These are phyloP conservation scores for Caenorhabditis afra DNA, from an alignment of 2,888 invertebrate species.

Conservation along the genomic window DNA sequence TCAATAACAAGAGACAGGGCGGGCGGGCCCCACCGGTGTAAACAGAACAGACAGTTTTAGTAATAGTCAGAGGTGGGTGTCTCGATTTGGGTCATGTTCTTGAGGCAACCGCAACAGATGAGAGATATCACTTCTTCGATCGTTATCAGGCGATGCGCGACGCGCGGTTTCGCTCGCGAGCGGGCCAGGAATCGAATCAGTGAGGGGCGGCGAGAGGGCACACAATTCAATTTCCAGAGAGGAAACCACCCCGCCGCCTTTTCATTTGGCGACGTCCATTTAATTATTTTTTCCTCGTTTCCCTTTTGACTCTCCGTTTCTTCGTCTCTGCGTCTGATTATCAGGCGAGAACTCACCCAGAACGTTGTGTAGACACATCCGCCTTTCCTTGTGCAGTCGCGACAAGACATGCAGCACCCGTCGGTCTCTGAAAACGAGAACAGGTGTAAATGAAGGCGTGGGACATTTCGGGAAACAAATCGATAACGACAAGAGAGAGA, in stretches of 20 bases:
- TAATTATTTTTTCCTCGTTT: conserved; percentile 7
- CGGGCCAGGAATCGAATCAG: conserved; percentile 43
- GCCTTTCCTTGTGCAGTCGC: conserved; percentile 58
- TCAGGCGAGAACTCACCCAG: conserved; percentile 39
- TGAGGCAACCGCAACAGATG: conserved; percentile 10
- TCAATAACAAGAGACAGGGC: conserved; percentile 29
- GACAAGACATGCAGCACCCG: conserved; percentile 47
- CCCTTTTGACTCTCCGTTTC: conserved; percentile 7
- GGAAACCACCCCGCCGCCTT: conserved; percentile 38
- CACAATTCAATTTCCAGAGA: conserved; percentile 41
- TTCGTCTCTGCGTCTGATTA: no score
- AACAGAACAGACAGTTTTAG: conserved; percentile 47
- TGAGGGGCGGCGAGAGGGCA: conserved; percentile 11
- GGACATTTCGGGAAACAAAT: conserved; percentile 12
- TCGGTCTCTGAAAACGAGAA: conserved; percentile 17
- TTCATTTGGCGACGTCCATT: conserved; percentile 28
- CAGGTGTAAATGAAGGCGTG: conserved; percentile 3
- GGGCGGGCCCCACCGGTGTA: conserved; percentile 29
- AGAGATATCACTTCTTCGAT: conserved; percentile 51
- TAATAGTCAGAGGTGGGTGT: conserved; percentile 39
- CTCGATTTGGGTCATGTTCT: conserved; percentile 58
- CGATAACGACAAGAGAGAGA: conserved; percentile 10
- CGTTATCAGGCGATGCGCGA: conserved; percentile 27
- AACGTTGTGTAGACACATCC: conserved; percentile 61
- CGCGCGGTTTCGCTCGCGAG: conserved; percentile 12